Percentiles rank a stretch among this genome's conserved stretches.
Conservation (phyloP, 2,113 vertebrate genomes). For the Cyphomyrus discorhynchus region DNA sequence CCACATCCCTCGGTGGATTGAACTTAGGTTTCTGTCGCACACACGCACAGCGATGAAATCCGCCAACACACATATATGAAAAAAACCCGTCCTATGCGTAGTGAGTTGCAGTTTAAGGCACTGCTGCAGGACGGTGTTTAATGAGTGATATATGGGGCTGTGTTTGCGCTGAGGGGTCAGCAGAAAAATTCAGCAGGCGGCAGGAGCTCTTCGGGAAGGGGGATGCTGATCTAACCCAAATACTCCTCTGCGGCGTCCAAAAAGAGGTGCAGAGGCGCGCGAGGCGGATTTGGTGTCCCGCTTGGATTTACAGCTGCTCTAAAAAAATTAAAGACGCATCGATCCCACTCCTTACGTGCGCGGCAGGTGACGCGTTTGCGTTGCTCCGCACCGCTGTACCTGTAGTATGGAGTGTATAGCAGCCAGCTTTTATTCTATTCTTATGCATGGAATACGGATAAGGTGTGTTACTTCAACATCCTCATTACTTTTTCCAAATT, state of each 20-base stretch:
- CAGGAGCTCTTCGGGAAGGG: slow-evolving; percentile 53
- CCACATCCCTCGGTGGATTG: not conserved
- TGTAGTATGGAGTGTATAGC: not conserved
- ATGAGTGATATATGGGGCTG: slow-evolving; percentile 52
- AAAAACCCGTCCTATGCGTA: not conserved
- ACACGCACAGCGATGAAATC: not conserved
- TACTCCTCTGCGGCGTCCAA: not conserved
- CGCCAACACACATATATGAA: not conserved
- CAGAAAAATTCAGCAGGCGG: slow-evolving; percentile 39
- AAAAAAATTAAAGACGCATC: not conserved
- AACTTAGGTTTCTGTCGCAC: not conserved
- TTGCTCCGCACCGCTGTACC: not conserved
- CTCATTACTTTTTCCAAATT: not conserved
- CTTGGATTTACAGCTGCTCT: not conserved
- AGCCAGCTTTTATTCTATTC: not conserved
- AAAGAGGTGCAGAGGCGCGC: not conserved
- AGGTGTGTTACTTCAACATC: not conserved
- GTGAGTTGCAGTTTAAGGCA: slow-evolving; percentile 9
- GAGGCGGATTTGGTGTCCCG: not conserved
- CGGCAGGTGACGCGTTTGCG: not conserved
- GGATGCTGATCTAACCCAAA: slow-evolving; percentile 27
- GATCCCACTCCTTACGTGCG: not conserved
- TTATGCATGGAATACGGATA: not conserved
- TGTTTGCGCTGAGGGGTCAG: slow-evolving; percentile 41
- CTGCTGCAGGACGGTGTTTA: slow-evolving; percentile 47